Percentiles rank a stretch among this genome's conserved stretches.
phyloP scores from a whole-genome alignment of 2,888 invertebrate genomes.

The Trichogramma dendrolimi region DNA sequence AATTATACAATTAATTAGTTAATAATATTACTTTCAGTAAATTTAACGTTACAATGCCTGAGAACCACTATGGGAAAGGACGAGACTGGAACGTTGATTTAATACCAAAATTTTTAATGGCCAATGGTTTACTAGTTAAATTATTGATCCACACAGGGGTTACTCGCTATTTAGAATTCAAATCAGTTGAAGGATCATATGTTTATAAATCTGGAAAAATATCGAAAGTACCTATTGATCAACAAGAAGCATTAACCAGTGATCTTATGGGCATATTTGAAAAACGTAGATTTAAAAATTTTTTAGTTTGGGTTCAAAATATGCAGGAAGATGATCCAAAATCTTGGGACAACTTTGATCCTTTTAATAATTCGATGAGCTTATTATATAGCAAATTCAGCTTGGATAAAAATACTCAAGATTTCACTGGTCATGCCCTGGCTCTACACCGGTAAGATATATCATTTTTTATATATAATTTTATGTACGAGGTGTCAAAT shows the following conservation, averaged over 20 bases:
- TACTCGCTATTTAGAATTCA: conserved; percentile 97
- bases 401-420: conserved; percentile 93
- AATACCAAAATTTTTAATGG: conserved; percentile 99
- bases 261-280: conserved; percentile 99
- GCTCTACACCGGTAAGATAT: conserved; percentile 68
- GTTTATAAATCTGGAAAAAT: conserved; percentile 98
- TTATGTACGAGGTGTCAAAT: too few relatives aligned
- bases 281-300: conserved; percentile 95
- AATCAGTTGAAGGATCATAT: conserved; percentile 97
- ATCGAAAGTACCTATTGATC: conserved; percentile 96
- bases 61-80: conserved; percentile 81
- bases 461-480: background rate
- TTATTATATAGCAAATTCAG: conserved; percentile 92
- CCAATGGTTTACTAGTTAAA: conserved; percentile 94
- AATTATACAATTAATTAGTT: background rate
- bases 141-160: conserved; percentile 97
- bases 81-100: conserved; percentile 99
- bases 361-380: conserved; percentile 77
- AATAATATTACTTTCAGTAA: conserved; percentile 51
- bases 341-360: conserved; percentile 94
- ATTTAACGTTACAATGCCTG: conserved; percentile 77
- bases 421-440: conserved; percentile 97
- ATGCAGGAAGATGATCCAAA: conserved; percentile 86
- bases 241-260: conserved; percentile 93
- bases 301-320: conserved; percentile 92